Evolutionary conservation across 2,888 invertebrate species (phyloP).

Genomic region (Lydus trimaculatus): DNA sequence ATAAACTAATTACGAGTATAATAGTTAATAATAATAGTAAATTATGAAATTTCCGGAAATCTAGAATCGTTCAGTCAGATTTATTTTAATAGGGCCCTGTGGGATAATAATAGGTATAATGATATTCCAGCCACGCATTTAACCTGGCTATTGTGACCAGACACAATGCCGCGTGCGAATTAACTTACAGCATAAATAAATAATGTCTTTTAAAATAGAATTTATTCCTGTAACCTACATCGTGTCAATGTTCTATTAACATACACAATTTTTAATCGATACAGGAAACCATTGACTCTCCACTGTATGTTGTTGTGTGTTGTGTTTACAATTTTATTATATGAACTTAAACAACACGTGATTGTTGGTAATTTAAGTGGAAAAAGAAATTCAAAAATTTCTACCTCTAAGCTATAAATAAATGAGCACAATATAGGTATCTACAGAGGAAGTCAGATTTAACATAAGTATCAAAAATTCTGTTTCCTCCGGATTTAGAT

Average conservation of each 20-base stretch:
- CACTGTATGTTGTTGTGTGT: background rate
- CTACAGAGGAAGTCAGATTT: background rate
- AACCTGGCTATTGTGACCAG: conserved; percentile 47
- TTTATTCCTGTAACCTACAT: conserved; percentile 52
- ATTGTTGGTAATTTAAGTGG: background rate
- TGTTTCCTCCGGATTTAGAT: background rate
- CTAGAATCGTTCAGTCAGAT: background rate
- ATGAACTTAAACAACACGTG: background rate
- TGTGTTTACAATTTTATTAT: background rate
- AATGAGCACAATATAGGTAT: too few species aligned
- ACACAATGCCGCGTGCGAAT: conserved; percentile 40
- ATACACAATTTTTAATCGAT: conserved; percentile 40
- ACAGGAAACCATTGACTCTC: conserved; percentile 28
- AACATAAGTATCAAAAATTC: too few species aligned
- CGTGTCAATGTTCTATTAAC: conserved; percentile 50
- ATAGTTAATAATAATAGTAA: too few species aligned
- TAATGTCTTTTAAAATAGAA: conserved; percentile 33
- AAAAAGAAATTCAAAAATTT: background rate
- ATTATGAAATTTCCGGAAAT: background rate
- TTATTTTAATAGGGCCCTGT: conserved; percentile 20
- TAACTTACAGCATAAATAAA: conserved; percentile 36
- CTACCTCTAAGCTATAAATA: conserved; percentile 8
- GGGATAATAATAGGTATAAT: background rate
- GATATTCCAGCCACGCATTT: conserved; percentile 43
- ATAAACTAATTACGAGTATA: too few species aligned